Evolutionary conservation across 2,113 vertebrate genomes (phyloP).

Genomic region (Hypocryptadius cinnamomeus): DNA sequence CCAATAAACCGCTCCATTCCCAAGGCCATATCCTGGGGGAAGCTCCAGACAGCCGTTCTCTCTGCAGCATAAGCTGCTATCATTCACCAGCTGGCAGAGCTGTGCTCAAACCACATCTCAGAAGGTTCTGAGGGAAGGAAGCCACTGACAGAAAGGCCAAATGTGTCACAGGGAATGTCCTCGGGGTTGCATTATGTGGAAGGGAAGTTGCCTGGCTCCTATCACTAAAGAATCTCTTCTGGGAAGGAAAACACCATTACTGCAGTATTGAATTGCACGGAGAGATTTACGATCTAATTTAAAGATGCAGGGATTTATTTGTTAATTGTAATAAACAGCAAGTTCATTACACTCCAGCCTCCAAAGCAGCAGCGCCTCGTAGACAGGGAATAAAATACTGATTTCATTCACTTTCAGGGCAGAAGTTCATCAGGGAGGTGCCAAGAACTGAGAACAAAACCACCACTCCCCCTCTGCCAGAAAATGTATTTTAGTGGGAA

Average conservation of each 20-base stretch:
- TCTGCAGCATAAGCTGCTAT: neutral
- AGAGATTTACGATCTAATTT: constrained; percentile 70
- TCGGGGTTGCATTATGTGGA: neutral
- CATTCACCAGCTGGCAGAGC: neutral
- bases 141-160: neutral
- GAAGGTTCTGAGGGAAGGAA: neutral
- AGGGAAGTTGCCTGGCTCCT: neutral
- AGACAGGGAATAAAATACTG: constrained; percentile 54
- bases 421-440: constrained; percentile 13
- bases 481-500: neutral
- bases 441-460: neutral
- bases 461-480: neutral
- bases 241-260: constrained; percentile 54
- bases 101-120: neutral
- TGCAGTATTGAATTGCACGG: constrained; percentile 49
- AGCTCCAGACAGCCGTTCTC: neutral
- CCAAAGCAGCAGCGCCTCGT: constrained; percentile 45
- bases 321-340: constrained; percentile 72
- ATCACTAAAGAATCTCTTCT: constrained; percentile 25
- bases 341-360: constrained; percentile 63
- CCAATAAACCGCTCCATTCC: neutral
- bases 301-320: constrained; percentile 64
- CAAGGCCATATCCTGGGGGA: neutral
- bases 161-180: neutral
- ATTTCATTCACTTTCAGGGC: constrained; percentile 55